These are phyloP conservation scores for Stigmatopora argus DNA, from an alignment of 2,113 vertebrate species.

Conservation along the genomic window DNA sequence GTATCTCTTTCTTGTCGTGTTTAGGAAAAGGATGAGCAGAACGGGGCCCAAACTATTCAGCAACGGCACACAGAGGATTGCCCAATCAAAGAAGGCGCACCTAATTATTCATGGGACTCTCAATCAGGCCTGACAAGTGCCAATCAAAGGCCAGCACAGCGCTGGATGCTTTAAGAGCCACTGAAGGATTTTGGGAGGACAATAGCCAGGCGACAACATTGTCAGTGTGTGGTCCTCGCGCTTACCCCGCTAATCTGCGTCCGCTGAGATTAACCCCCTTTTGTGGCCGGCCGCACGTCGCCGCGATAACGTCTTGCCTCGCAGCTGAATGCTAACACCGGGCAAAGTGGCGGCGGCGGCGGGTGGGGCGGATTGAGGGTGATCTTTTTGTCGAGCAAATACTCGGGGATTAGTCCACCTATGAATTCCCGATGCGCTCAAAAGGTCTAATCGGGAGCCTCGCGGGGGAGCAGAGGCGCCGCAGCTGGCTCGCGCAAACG, in stretches of 20 bases:
- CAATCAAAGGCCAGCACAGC: conserved; percentile 82
- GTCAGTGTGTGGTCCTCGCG: conserved; percentile 94
- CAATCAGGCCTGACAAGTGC: conserved; percentile 89
- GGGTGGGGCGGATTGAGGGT: not conserved
- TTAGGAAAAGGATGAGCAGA: conserved; percentile 80
- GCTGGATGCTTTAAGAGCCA: conserved; percentile 52
- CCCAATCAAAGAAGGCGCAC: conserved; percentile 51
- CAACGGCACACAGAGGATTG: conserved; percentile 83
- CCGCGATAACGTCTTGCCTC: conserved; percentile 85
- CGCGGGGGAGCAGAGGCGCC: conserved; percentile 22
- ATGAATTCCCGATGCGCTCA: conserved; percentile 67
- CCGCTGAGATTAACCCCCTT: conserved; percentile 82
- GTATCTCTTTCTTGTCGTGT: conserved; percentile 78
- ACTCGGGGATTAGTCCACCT: conserved; percentile 55
- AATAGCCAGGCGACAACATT: conserved; percentile 72
- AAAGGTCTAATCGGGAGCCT: conserved; percentile 42
- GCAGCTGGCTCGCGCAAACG: conserved; percentile 23
- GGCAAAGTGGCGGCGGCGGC: conserved; percentile 41
- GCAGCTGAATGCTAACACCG: conserved; percentile 79
- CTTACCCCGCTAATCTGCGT: conserved; percentile 86
- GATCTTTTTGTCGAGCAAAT: too few species aligned
- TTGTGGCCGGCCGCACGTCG: conserved; percentile 73
- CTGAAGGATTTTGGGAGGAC: conserved; percentile 64
- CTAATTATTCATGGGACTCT: conserved; percentile 86
- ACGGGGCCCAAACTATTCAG: conserved; percentile 74